Base-by-base conservation (phyloP, 2,113 vertebrate genomes). In the Onychostoma macrolepis region DNA sequence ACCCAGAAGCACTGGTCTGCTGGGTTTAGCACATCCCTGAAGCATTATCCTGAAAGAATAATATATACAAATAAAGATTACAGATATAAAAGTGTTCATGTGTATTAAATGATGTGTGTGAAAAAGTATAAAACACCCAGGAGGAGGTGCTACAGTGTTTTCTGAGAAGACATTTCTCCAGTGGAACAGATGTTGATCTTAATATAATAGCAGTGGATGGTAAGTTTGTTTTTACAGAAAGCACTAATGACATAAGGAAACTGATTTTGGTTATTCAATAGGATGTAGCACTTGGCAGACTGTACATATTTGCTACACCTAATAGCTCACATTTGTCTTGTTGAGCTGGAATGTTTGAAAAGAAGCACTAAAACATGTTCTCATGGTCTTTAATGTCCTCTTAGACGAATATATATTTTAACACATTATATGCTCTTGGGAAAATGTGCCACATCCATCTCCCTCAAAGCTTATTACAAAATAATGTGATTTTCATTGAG, bases 151-250 rank as follows among this genome's bases (percentile, higher is more conserved):
- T 56, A 30, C 67, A 10, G 50, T 24, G 36, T 63, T 63, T 5
- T 17, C 56, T 50, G 26, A 67, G 56, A 38, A 79, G 65, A 58
- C 65, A 80, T 84, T 45, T 11, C n/a, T 74, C 17, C 26, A 28
- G 33, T 74, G 30, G 13, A 28, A 63, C 79, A 33, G 28, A 83
- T 69, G 38, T 38, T 53, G 15, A 53, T 72, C 21, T 72, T n/a
- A 11, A 30, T 53, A 53, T 48, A 77, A 87, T 21, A 38, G 48
- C 1, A 4, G 8, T 69, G 43, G 61, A 83, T 50, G 56, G 24
- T 10, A 61, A 80, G 53, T 86, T 85, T 85, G 2, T 83, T 83
- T 72, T 83, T 8, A 26, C 3, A 69, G 33, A 77, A 71, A 77
- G 79, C 28, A 33, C 72, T 80, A 58, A 78, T 26, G 24, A 33